These are phyloP conservation scores for Palloptera scutellata DNA, from an alignment of 2,888 invertebrate species.

Conservation along the genomic window DNA sequence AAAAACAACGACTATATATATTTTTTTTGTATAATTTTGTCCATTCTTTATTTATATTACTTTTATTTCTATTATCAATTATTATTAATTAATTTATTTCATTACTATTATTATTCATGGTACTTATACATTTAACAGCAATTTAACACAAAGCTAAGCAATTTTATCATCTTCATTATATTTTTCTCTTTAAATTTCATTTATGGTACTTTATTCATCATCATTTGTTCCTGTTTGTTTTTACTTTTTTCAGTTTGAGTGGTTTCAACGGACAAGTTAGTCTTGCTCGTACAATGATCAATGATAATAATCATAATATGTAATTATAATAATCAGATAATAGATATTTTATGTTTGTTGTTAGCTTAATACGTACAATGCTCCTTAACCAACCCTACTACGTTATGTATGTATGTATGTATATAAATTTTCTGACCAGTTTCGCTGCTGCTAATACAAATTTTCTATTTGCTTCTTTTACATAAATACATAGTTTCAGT, in stretches of 20 bases:
- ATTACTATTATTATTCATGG: slow-evolving; percentile 35
- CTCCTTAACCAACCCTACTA: too few species aligned
- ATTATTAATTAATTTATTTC: slow-evolving; percentile 39
- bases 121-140: slow-evolving; percentile 64
- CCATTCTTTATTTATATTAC: slow-evolving; percentile 35
- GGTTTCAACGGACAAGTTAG: too few species aligned
- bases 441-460: too few species aligned
- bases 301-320: too few species aligned
- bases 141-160: slow-evolving; percentile 65
- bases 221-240: too few species aligned
- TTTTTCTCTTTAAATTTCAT: slow-evolving; percentile 40
- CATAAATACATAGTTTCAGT: slow-evolving; percentile 11
- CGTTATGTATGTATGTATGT: too few species aligned
- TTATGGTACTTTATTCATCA: slow-evolving; percentile 33
- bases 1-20: slow-evolving; percentile 21
- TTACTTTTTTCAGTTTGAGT: too few species aligned
- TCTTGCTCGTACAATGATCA: too few species aligned
- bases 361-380: slow-evolving; percentile 27
- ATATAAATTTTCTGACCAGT: too few species aligned
- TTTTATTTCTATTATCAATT: slow-evolving; percentile 30
- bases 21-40: slow-evolving; percentile 35
- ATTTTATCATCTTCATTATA: slow-evolving; percentile 42
- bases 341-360: slow-evolving; percentile 32
- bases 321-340: too few species aligned
- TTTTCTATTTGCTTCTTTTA: too few species aligned